These are phyloP conservation scores for Tyria jacobaeae DNA, from an alignment of 2,888 invertebrate species.

Conservation along the genomic window DNA sequence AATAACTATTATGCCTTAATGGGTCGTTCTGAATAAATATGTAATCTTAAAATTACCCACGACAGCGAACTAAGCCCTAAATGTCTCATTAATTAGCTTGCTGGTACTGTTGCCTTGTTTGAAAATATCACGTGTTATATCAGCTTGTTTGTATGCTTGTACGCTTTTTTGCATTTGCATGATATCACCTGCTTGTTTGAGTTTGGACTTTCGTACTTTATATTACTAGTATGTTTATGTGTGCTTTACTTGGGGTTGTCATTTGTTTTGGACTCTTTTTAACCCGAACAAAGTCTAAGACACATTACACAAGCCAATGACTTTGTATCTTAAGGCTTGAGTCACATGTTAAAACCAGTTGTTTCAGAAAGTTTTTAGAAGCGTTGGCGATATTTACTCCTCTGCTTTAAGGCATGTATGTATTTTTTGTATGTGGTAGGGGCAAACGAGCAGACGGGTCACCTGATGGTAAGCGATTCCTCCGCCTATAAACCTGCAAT, in stretches of 20 bases:
- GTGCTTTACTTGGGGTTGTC: background rate
- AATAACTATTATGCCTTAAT: background rate
- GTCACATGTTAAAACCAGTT: too few species aligned
- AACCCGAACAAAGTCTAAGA: background rate
- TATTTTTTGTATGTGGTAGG: too few species aligned
- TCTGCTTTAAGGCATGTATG: too few species aligned
- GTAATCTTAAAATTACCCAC: slow-evolving; percentile 11
- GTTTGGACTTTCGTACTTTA: slow-evolving; percentile 18
- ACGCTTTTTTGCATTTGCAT: slow-evolving; percentile 27
- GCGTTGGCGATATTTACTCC: too few species aligned
- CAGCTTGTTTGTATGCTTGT: slow-evolving; percentile 22
- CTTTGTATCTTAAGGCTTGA: too few species aligned
- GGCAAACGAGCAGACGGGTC: too few species aligned
- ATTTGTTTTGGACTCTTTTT: background rate
- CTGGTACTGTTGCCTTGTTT: slow-evolving; percentile 29
- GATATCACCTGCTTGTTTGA: slow-evolving; percentile 16
- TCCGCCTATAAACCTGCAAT: too few species aligned
- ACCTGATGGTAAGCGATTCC: too few species aligned
- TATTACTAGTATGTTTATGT: slow-evolving; percentile 10
- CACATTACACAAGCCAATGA: too few species aligned
- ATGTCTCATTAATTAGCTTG: slow-evolving; percentile 22
- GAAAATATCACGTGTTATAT: slow-evolving; percentile 27
- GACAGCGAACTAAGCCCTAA: too few species aligned
- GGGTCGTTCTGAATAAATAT: background rate
- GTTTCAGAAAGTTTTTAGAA: too few species aligned